Conservation (phyloP, 2,113 vertebrate genomes). For the Pyrgilauda ruficollis region DNA sequence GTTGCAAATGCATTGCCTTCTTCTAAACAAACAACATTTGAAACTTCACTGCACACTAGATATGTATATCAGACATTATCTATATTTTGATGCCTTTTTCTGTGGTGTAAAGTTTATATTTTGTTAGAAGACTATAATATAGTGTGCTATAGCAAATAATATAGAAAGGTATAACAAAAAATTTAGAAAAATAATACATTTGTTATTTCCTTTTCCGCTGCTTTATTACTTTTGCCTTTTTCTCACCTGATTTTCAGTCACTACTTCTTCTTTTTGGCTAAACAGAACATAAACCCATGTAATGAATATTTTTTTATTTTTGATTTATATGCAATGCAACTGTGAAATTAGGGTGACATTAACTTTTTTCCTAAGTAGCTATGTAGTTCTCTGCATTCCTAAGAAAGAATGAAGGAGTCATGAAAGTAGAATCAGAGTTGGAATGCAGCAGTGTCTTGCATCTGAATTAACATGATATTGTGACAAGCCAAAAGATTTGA, state of each 20-base stretch:
- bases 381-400: background rate
- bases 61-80: background rate
- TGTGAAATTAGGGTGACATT: background rate
- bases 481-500: conserved; percentile 21
- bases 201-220: background rate
- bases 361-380: background rate
- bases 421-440: background rate
- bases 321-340: background rate
- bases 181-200: background rate
- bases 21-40: background rate
- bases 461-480: conserved; percentile 28
- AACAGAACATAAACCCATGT: background rate
- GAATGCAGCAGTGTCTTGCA: conserved; percentile 3
- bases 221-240: background rate
- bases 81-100: background rate
- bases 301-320: background rate
- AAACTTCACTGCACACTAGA: background rate
- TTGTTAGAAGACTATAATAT: background rate
- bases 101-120: background rate
- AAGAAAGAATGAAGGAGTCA: background rate
- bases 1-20: background rate
- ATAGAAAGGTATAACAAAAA: background rate
- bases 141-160: too few species aligned
- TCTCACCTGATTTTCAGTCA: background rate
- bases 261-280: background rate